Conservation (phyloP, 2,113 vertebrate species). For the Gopherus flavomarginatus region DNA sequence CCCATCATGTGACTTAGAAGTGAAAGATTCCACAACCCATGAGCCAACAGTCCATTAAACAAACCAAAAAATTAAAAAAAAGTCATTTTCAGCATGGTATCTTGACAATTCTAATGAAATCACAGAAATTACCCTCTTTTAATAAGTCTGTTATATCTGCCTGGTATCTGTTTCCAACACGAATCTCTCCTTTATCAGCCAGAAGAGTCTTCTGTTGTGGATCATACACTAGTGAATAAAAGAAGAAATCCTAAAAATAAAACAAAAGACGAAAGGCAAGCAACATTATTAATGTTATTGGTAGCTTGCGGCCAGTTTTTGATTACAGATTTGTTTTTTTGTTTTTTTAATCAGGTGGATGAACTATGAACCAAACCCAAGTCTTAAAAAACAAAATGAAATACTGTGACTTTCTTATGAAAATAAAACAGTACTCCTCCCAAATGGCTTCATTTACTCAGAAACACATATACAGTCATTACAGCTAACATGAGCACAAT, state of each 20-base stretch:
- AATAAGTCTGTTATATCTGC: constrained; percentile 96
- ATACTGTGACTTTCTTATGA: neutral
- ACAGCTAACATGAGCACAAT: neutral
- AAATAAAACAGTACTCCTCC: neutral
- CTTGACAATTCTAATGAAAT: neutral
- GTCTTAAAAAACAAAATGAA: neutral
- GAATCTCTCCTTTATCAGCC: constrained; percentile 98
- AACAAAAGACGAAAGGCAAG: constrained; percentile 32
- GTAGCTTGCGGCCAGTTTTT: neutral
- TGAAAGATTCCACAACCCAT: neutral
- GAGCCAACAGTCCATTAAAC: neutral
- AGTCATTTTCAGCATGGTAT: neutral
- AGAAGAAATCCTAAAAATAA: constrained; percentile 93
- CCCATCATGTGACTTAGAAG: neutral
- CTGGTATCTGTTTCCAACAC: constrained; percentile 96
- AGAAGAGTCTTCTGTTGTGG: constrained; percentile 97
- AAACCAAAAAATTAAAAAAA: neutral
- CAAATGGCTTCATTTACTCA: neutral
- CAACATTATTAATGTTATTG: neutral
- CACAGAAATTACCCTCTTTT: constrained; percentile 85
- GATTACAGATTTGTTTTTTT: neutral
- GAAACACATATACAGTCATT: neutral
- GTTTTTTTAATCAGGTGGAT: neutral
- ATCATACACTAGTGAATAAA: constrained; percentile 98
- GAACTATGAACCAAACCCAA: neutral